Conservation (phyloP, 2,797 vertebrate species). For the Semotilus atromaculatus region DNA sequence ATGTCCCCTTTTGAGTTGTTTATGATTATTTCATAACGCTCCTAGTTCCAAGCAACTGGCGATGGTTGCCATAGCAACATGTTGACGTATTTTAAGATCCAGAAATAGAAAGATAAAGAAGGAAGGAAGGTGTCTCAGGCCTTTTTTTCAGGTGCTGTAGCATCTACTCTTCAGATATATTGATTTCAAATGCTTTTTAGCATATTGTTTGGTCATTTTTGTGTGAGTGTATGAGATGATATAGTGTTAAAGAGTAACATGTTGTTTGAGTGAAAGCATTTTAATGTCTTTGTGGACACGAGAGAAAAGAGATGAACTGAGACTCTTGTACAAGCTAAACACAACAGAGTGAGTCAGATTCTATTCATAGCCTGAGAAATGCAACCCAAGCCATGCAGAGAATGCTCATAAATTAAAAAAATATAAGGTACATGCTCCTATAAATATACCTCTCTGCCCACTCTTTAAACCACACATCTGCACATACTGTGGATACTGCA, state of each 20-base stretch:
- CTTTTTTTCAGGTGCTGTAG: too few relatives aligned
- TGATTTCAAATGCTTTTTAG: neutral
- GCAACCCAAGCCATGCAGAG: constrained; percentile 59
- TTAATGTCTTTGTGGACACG: neutral
- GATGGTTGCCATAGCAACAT: constrained; percentile 77
- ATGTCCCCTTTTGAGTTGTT: constrained; percentile 56
- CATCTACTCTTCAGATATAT: too few relatives aligned
- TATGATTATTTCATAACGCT: constrained; percentile 68
- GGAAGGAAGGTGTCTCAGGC: constrained; percentile 62
- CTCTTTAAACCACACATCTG: neutral
- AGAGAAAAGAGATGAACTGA: neutral
- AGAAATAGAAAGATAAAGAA: constrained; percentile 75
- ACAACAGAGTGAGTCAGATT: constrained; percentile 73
- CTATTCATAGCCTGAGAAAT: constrained; percentile 73
- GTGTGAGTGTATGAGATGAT: neutral
- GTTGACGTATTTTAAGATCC: constrained; percentile 72
- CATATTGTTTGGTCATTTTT: too few relatives aligned
- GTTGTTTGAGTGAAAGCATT: neutral
- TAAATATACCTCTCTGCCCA: constrained; percentile 27
- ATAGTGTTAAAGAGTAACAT: neutral
- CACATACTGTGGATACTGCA: neutral
- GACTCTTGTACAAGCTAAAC: constrained; percentile 71
- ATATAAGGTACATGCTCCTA: constrained; percentile 25
- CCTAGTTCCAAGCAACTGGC: constrained; percentile 65
- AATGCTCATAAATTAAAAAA: constrained; percentile 34